phyloP scores from a whole-genome alignment of 2,113 vertebrate genomes.

The Porphyrio hochstetteri region DNA sequence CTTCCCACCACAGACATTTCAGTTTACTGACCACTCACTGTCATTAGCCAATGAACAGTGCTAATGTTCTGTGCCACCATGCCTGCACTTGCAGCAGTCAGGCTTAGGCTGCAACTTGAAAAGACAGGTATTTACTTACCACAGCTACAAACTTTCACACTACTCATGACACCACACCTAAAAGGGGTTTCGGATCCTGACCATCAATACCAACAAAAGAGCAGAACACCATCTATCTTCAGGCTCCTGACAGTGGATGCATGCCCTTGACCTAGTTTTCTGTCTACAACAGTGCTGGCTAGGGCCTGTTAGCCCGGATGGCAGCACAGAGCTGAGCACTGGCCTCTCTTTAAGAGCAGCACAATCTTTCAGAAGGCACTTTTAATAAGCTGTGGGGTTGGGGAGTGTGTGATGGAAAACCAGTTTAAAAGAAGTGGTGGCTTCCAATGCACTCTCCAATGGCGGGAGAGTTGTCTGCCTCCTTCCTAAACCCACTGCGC shows the following conservation, averaged over 20 bases:
- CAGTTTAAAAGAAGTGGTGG: background rate
- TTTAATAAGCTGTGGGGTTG: background rate
- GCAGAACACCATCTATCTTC: background rate
- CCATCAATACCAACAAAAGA: background rate
- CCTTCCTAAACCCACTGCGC: background rate
- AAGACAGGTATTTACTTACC: background rate
- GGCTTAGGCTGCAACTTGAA: background rate
- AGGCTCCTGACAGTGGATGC: background rate
- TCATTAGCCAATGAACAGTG: background rate
- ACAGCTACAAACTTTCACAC: background rate
- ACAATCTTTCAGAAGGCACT: background rate
- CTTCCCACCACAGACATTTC: background rate
- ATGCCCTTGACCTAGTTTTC: background rate
- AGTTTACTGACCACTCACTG: background rate
- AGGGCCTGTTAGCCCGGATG: background rate
- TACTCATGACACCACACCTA: background rate
- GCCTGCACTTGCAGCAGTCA: background rate
- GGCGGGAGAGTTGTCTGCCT: background rate
- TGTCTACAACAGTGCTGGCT: background rate
- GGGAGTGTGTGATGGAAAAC: background rate
- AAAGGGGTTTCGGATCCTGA: background rate
- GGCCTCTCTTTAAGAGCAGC: background rate
- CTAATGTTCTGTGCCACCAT: background rate
- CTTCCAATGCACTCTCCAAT: background rate
- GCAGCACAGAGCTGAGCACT: too few relatives aligned